Conservation (phyloP, 2,888 invertebrate species). For the Panzeria rudis region DNA sequence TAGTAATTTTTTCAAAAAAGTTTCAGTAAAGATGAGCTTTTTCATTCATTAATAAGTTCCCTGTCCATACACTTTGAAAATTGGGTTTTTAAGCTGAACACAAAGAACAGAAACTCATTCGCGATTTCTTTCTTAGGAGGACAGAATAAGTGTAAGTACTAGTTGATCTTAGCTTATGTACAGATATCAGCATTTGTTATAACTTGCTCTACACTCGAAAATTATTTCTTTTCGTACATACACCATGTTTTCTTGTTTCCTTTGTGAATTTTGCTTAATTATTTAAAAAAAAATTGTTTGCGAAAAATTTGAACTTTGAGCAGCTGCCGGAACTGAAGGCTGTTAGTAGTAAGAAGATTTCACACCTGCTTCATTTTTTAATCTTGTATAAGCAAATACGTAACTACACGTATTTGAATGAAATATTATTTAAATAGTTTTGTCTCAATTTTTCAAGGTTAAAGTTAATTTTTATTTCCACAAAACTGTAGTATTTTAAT, state of each 20-base stretch:
- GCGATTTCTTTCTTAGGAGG: no score
- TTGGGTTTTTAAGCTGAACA: no score
- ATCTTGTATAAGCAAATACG: neutral
- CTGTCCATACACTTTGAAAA: no score
- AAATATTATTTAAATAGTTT: neutral
- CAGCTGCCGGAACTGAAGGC: conserved; percentile 4
- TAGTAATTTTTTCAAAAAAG: no score
- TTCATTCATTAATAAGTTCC: no score
- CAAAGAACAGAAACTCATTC: no score
- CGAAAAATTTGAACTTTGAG: neutral
- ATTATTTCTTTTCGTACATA: no score
- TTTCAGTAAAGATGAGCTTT: no score
- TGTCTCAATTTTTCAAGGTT: conserved; percentile 22
- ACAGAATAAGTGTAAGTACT: no score
- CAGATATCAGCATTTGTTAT: no score
- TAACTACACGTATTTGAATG: neutral
- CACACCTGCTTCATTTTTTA: conserved; percentile 26
- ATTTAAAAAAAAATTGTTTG: neutral
- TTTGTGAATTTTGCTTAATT: neutral
- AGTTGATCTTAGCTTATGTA: no score
- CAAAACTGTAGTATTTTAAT: neutral
- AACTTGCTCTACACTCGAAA: no score
- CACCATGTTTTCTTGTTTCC: neutral
- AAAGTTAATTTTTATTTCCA: conserved; percentile 11
- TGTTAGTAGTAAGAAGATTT: neutral